Base-by-base conservation (phyloP, 2,888 invertebrate species). In the Oscheius sp. region DNA sequence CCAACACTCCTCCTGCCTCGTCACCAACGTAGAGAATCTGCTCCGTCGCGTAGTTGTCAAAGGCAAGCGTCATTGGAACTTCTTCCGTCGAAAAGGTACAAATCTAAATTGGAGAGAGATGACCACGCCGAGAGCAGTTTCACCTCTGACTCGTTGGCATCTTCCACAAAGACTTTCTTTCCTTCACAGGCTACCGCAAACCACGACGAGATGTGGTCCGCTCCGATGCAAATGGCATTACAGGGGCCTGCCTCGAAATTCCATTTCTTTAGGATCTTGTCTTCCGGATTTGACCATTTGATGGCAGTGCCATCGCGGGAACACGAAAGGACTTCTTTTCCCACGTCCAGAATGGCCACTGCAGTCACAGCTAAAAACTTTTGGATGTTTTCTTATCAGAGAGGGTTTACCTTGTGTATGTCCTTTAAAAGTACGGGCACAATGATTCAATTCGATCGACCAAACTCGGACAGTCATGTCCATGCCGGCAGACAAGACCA, bases 261-360 rank as follows among this genome's bases (percentile, higher is more conserved):
- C 73, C 72, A 76, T 23, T 53, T 72, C 21, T 73, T 45, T 2
- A 74, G 18, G 0, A 21, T 59, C n/a, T 72, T 66, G 1, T 64
- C 69, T 2, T 23, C 59, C 16, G 73, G 69, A 68, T 80, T 80
- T 35, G 68, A 75, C 83, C 84, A 84, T 21, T 66, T 61, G 25
- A 58, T 56, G 18, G 73, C 77, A 1, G 91, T 91, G 23, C 93
- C 93, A 90, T 93, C 93, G 84, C 92, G 92, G 88, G 93, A 92
- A 53, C 92, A 92, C 69, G 93, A 92, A 64, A 93, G 89, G 53
- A 93, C 89, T 89, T 93, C 93, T 78, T 92, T 90, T 66, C 93
- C 93, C 78, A 91, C 91, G 41, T 93, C 93, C 69, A 93, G 89
- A 75, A 93, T 91, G 66, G 90, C 90, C 43, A 92, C 86, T 89